Base-by-base conservation (phyloP, 2,888 invertebrate species). In the Arge pagana region DNA sequence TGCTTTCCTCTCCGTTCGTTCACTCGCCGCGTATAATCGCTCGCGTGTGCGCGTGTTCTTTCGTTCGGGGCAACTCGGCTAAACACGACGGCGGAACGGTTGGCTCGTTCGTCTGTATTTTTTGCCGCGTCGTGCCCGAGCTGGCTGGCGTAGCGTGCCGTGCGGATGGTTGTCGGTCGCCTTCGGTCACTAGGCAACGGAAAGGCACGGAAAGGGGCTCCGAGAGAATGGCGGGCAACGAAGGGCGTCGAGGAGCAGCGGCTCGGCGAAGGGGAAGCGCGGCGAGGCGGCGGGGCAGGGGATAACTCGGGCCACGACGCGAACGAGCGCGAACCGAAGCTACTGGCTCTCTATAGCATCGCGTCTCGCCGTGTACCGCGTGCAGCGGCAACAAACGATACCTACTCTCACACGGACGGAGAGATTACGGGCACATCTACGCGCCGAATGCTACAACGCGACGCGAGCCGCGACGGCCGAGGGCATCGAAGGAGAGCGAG, bases 241-340 rank as follows among this genome's bases (percentile, higher is more conserved):
- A 39, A 18, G 19, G 39, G 39, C 11, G 26, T 19, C 35, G 48
- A 13, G 16, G 40, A n/a, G 18, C 6, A 24, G 16, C 6, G 8
- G 45, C 39, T n/a, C n/a, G n/a, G n/a, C n/a, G 42, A 31, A 53
- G 33, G 43, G 11, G 51, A 11, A 21, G 31, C 21, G 23, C 15
- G 10, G 50, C 50, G 30, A 39, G 28, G 35, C 40, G 33, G 33
- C 18, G 37, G 39, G 45, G 48, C 40, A 54, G 26, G 13, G 50
- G 43, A 50, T 31, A 53, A 48, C 45, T 48, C 43, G 51, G 53
- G 50, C 52, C 52, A 51, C 41, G 60, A 39, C 18, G 49, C 36
- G 42, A 39, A 35, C 13, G 30, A 13, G 33, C 31, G 56, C 57
- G 60, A 59, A 55, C 48, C 33, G 50, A 59, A 57, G 41, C 58